Evolutionary conservation across 2,797 vertebrate species (phyloP).

Genomic region (Ctenopoma kingsleyae): DNA sequence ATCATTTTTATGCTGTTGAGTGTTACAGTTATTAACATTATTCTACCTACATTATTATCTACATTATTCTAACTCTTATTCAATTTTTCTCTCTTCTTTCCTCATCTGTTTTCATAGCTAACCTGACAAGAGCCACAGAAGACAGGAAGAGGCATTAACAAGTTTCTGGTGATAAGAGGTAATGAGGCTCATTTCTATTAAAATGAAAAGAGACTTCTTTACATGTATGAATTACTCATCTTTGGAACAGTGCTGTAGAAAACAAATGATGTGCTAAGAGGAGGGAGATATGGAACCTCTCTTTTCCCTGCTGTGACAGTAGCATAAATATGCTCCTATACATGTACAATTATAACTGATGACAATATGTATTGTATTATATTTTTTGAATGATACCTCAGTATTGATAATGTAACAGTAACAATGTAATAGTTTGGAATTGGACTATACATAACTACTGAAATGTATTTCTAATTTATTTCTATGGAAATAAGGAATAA

Average conservation of each 20-base stretch:
- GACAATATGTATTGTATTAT: too few species aligned
- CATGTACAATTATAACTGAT: too few species aligned
- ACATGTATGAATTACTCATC: conserved; percentile 71
- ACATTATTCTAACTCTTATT: conserved; percentile 61
- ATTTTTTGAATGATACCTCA: too few species aligned
- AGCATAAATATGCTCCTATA: too few species aligned
- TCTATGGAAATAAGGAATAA: too few species aligned
- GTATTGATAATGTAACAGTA: too few species aligned
- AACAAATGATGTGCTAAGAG: conserved; percentile 60
- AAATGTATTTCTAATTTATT: too few species aligned
- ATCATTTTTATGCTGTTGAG: neutral
- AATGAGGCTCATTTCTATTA: conserved; percentile 72
- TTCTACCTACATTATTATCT: too few species aligned
- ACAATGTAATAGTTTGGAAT: too few species aligned
- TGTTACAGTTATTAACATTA: too few species aligned
- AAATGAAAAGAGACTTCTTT: conserved; percentile 70
- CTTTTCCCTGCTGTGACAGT: neutral
- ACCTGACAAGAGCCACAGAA: conserved; percentile 50
- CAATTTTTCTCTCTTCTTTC: conserved; percentile 37
- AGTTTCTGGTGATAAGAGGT: conserved; percentile 73
- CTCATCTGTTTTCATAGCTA: conserved; percentile 32
- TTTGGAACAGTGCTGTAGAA: conserved; percentile 43
- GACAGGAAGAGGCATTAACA: conserved; percentile 66
- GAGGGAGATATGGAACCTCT: conserved; percentile 7
- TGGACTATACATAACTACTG: too few species aligned